Conservation (phyloP, 37 sponge, comb jelly and placozoan genomes). For the Ianthella basta region DNA sequence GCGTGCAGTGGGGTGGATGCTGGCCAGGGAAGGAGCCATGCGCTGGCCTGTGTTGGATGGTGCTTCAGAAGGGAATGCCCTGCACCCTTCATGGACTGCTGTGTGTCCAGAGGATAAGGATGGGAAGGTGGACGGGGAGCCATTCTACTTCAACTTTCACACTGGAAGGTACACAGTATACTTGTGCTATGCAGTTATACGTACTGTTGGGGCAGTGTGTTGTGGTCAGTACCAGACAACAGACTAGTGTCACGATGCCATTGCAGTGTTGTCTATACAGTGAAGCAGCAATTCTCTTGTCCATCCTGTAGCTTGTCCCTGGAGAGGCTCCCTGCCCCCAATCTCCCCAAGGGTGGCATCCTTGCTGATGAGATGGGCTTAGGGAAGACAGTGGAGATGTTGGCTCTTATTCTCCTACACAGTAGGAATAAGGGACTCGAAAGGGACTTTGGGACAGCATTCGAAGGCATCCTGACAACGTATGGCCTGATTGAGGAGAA, state of each 20-base stretch:
- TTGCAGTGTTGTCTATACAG: too few species aligned
- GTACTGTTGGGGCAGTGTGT: not conserved
- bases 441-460: not conserved
- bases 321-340: not conserved
- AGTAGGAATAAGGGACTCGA: not conserved
- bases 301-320: conserved; percentile 38
- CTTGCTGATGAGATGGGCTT: conserved; percentile 99
- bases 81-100: conserved; percentile 29
- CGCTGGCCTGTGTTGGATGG: not conserved
- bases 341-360: conserved; percentile 72
- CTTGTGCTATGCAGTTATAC: not conserved
- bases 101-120: not conserved
- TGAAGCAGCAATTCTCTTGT: too few species aligned
- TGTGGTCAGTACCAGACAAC: too few species aligned
- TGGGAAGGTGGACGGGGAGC: not conserved
- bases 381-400: conserved; percentile 95
- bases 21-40: conserved; percentile 54
- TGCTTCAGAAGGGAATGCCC: not conserved
- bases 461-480: not conserved
- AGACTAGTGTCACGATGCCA: too few species aligned
- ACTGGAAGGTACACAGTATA: conserved; percentile 46
- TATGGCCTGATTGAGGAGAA: not conserved
- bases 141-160: conserved; percentile 54
- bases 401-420: conserved; percentile 79
- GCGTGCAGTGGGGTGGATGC: conserved; percentile 80